Base-by-base conservation (phyloP, 2,888 invertebrate genomes). In the Perithous albicinctus region DNA sequence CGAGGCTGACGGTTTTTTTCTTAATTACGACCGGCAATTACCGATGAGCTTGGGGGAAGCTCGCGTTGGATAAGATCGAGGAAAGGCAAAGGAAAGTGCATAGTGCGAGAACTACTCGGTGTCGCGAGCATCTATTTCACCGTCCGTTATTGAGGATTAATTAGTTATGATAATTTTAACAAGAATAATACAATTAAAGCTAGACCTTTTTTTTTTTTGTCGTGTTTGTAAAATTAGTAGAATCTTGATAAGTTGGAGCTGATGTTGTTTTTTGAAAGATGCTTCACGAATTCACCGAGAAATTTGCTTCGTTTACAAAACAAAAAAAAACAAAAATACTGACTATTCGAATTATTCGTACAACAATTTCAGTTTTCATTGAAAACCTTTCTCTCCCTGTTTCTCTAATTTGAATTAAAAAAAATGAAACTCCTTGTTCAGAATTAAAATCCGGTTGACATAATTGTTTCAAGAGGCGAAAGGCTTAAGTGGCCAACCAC, bases 111-210 rank as follows among this genome's bases (percentile, higher is more conserved):
- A 67, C n/a, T n/a, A n/a, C 80, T 67, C 26, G 66, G 56, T 66
- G 66, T 84, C 75, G 78, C 76, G 75, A n/a, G n/a, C 82, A 66
- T 82, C 84, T 84, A 85, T 86, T 86, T 87, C 85, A 85, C 75
- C 87, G 87, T 87, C 88, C 89, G 87, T 90, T 89, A 88, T 85
- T 48, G 35, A 70, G 83, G 74, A 51, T 82, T n/a, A n/a, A n/a
- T n/a, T n/a, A n/a, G n/a, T n/a, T n/a, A n/a, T n/a, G n/a, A n/a
- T n/a, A n/a, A n/a, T n/a, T n/a, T n/a, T n/a, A n/a, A n/a, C n/a
- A n/a, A n/a, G n/a, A n/a, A n/a, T n/a, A n/a, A n/a, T n/a, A n/a
- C n/a, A n/a, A n/a, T n/a, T n/a, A n/a, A n/a, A n/a, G n/a, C n/a
- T n/a, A n/a, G n/a, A n/a, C n/a, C n/a, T n/a, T n/a, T n/a, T n/a